Percentiles rank a stretch among this genome's conserved stretches.
phyloP scores from a whole-genome alignment of 2,113 vertebrate genomes.

The Leptodactylus fuscus region DNA sequence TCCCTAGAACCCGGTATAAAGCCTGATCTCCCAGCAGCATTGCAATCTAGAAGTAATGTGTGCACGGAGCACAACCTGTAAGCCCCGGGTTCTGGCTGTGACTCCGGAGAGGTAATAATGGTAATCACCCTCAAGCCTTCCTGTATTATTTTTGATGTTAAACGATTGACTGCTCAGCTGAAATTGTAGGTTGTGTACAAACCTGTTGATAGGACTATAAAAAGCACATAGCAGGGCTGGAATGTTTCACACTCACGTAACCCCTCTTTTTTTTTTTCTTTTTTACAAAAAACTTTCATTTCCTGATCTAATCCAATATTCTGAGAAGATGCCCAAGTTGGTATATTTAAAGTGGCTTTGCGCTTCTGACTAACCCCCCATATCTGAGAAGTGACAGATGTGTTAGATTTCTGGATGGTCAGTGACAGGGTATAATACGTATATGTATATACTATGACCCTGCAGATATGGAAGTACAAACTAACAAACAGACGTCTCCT shows the following conservation, averaged over 20 bases:
- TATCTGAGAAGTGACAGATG: no score
- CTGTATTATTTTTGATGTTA: slow-evolving; percentile 55
- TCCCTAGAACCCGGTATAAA: background rate
- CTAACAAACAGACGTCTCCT: no score
- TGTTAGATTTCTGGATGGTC: no score
- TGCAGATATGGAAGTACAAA: no score
- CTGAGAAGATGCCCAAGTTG: background rate
- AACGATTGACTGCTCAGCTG: slow-evolving; percentile 44
- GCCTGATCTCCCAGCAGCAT: background rate
- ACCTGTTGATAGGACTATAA: slow-evolving; percentile 56
- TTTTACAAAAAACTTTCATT: background rate
- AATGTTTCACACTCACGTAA: slow-evolving; percentile 10
- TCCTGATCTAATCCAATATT: background rate
- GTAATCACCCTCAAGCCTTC: slow-evolving; percentile 46
- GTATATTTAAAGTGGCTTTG: background rate
- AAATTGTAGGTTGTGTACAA: slow-evolving; percentile 52
- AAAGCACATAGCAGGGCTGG: slow-evolving; percentile 44
- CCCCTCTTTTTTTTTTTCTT: background rate
- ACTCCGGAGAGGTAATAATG: slow-evolving; percentile 45
- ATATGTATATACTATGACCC: no score
- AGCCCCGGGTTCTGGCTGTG: slow-evolving; percentile 31
- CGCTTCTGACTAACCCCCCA: background rate
- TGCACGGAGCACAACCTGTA: slow-evolving; percentile 1
- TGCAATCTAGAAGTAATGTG: background rate
- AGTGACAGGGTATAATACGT: no score